A percentile compares a stretch with the other conserved stretches of the same genome.
phyloP scores from a whole-genome alignment of 2,888 invertebrate species.

The Brachycybe producta region DNA sequence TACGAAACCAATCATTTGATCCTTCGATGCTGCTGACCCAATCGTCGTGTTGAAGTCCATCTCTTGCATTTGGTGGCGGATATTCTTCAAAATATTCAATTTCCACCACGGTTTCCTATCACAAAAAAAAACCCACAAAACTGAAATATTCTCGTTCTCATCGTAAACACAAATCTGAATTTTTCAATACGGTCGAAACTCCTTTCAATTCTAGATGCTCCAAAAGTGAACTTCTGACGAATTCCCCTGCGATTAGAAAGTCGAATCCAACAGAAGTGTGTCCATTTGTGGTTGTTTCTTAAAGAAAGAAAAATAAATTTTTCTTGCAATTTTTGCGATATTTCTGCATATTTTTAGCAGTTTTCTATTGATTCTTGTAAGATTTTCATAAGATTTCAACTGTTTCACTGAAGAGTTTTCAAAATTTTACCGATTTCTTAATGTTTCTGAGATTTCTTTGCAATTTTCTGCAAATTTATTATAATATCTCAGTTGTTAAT shows the following conservation, averaged over 20 bases:
- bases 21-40: constrained; percentile 87
- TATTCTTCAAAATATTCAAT: constrained; percentile 83
- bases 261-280: constrained; percentile 54
- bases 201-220: constrained; percentile 57
- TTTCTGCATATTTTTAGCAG: no score
- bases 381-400: no score
- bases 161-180: neutral
- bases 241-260: constrained; percentile 72
- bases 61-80: constrained; percentile 82
- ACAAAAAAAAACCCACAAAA: neutral
- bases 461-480: neutral
- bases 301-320: no score
- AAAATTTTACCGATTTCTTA: no score
- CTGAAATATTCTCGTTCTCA: neutral
- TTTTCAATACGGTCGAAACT: constrained; percentile 45
- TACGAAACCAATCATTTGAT: constrained; percentile 48
- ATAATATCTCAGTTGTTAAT: neutral
- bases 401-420: no score
- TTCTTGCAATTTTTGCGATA: no score
- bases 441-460: neutral
- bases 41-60: constrained; percentile 87
- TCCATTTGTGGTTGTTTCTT: no score
- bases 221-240: constrained; percentile 58
- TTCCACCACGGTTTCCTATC: constrained; percentile 63
- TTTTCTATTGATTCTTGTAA: no score